These are phyloP conservation scores for Zonitis immaculata DNA, from an alignment of 2,888 invertebrate genomes.

Conservation along the genomic window DNA sequence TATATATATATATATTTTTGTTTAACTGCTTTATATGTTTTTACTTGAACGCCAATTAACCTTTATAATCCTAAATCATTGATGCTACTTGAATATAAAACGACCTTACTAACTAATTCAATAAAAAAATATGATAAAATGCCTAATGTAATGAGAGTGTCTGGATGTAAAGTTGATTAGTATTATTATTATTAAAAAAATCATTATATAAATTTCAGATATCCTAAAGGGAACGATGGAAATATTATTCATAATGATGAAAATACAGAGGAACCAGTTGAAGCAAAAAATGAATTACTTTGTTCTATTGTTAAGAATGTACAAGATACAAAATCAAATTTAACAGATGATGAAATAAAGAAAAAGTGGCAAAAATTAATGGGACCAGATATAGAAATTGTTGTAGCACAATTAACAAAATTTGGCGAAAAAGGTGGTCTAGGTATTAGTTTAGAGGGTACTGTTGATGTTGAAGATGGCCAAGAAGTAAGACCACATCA, in stretches of 20 bases:
- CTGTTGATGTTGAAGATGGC: constrained; percentile 96
- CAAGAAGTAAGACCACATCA: constrained; percentile 97
- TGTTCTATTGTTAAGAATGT: constrained; percentile 34
- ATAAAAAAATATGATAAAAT: background rate
- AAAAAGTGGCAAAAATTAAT: constrained; percentile 81
- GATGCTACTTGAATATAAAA: constrained; percentile 3
- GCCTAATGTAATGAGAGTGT: constrained; percentile 34
- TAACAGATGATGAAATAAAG: constrained; percentile 70
- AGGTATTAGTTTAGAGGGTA: constrained; percentile 96
- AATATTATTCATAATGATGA: constrained; percentile 38
- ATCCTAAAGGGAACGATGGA: constrained; percentile 44
- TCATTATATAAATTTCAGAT: constrained; percentile 44
- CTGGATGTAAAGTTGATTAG: constrained; percentile 25
- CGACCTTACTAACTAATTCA: constrained; percentile 21
- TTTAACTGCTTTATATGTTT: constrained; percentile 37
- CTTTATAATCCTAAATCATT: constrained; percentile 26
- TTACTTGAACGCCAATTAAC: constrained; percentile 23
- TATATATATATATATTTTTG: no score
- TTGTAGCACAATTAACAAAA: constrained; percentile 76
- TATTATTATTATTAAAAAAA: constrained; percentile 29
- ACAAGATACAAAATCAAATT: constrained; percentile 25
- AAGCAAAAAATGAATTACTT: constrained; percentile 41
- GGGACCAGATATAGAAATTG: constrained; percentile 70
- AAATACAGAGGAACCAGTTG: constrained; percentile 35
- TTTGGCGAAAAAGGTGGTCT: constrained; percentile 89